Percentiles rank a stretch among this genome's conserved stretches.
phyloP scores from a whole-genome alignment of 2,113 vertebrate species.

The Centropus bengalensis region DNA sequence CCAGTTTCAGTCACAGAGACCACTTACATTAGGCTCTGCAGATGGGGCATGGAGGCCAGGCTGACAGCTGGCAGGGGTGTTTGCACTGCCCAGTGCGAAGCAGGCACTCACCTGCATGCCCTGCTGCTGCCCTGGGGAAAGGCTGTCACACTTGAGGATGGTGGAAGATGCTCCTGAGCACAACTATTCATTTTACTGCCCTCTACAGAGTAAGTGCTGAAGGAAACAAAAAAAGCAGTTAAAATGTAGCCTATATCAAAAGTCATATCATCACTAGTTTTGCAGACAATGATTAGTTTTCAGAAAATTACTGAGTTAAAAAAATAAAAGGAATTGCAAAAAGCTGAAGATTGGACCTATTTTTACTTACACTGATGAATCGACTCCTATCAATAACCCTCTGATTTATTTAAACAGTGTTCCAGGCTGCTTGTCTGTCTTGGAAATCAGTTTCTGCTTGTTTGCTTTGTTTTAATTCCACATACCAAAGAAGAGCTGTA shows the following conservation, averaged over 20 bases:
- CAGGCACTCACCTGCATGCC: no score
- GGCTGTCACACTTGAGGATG: no score
- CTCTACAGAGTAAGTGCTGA: neutral
- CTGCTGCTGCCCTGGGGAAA: no score
- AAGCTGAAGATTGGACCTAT: neutral
- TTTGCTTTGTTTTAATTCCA: slow-evolving; percentile 2
- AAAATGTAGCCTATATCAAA: neutral
- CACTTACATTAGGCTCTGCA: neutral
- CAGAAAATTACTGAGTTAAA: neutral
- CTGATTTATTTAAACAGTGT: neutral
- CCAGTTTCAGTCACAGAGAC: rapidly evolving
- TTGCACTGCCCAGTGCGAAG: no score
- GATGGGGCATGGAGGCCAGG: neutral
- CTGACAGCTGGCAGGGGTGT: no score
- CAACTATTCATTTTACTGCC: rapidly evolving
- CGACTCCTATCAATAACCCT: rapidly evolving
- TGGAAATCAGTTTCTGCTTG: neutral
- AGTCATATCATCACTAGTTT: neutral
- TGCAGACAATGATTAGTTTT: neutral
- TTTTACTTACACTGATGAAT: neutral
- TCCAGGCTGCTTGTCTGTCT: neutral
- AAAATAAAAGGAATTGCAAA: neutral
- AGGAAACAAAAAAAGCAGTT: neutral
- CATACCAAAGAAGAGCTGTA: neutral
- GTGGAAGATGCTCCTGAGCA: neutral